Conservation (phyloP, 2,113 vertebrate genomes). For the Oriolus oriolus region DNA sequence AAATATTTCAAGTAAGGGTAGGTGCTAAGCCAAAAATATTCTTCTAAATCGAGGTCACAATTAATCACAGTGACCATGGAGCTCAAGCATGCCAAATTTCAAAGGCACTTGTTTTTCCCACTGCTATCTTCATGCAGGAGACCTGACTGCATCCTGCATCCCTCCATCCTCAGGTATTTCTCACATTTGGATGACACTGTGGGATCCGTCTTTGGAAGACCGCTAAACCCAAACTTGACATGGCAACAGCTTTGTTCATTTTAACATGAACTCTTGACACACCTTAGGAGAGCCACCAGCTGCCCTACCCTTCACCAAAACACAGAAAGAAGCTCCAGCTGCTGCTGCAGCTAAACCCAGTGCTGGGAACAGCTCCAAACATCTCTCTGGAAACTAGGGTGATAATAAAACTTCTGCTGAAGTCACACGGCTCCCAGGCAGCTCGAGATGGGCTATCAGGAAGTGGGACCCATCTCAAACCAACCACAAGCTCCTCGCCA, state of each 20-base stretch:
- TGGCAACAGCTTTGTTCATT: background rate
- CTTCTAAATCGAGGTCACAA: background rate
- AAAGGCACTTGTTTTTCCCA: background rate
- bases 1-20: background rate
- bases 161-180: background rate
- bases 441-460: background rate
- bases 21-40: background rate
- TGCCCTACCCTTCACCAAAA: background rate
- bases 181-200: background rate
- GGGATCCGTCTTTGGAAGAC: background rate
- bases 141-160: rapidly evolving
- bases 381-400: background rate
- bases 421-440: background rate
- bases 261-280: background rate
- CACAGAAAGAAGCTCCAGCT: background rate
- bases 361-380: background rate
- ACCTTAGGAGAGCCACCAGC: background rate
- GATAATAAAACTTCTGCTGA: background rate
- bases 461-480: background rate
- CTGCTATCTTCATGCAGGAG: background rate
- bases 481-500: background rate
- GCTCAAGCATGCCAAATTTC: background rate
- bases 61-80: background rate
- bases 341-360: background rate
- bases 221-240: background rate